Evolutionary conservation across 53 echinoderm and acorn worm genomes (phyloP), one percentile per base, ranked within the genome.

Genomic region (Henricia sp.): DNA sequence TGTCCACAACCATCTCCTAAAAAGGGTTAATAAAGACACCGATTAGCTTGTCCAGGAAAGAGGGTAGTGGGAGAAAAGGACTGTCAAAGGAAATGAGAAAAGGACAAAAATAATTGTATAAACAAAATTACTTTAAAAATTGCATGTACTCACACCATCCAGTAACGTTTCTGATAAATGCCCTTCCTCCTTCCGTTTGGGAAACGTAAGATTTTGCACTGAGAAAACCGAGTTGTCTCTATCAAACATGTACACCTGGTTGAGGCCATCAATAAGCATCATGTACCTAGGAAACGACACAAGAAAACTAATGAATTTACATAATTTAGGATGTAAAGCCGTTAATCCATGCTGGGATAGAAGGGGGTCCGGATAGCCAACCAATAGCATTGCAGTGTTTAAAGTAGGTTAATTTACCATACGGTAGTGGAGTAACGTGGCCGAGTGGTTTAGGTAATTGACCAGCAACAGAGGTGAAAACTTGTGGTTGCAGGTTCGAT

Each of bases 1-100:
- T 88, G 35, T 96, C 96, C 20, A 91, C 92, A 37, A 96, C 89
- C 96, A 96, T 96, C 75, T 96, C 96, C 96, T 96, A 85, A 48
- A 60, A 19, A 28, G 32, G 41, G 52, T 11, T 48, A 48, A 48
- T 16, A 84, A 48, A 77, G 19, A 52, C 14, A 28, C 32, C 28
- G 10, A 70, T 14, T n/a, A 30, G 32, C 26, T 10, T 43, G 13
- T 4, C 29, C 6, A 46, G 50, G 6, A 71, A 48, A 52, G 52
- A 9, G 28, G n/a, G n/a, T n/a, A n/a, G n/a, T n/a, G n/a, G n/a
- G n/a, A n/a, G n/a, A n/a, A n/a, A n/a, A n/a, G n/a, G 57, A 9
- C 8, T 6, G 14, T 43, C 28, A 16, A 24, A 62, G 29, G 8
- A 63, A 34, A 4, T 2, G 64, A 80, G 62, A 3, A 80, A 35